Base-by-base conservation (phyloP, 1,140 invertebrate species). In the Oreohelix idahoensis region DNA sequence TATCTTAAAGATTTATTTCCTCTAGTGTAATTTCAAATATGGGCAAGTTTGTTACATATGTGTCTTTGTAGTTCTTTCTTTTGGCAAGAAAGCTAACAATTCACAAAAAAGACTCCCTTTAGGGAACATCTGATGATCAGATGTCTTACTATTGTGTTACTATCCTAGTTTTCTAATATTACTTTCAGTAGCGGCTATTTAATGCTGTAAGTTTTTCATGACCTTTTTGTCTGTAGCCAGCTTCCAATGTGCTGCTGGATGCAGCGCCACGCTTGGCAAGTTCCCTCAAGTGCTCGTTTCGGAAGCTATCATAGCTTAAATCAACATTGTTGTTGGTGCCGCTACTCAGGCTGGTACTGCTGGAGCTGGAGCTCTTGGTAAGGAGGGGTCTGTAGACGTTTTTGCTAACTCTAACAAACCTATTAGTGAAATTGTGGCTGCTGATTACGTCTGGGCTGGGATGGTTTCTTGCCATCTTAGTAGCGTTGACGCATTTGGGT, bases 241-340 rank as follows among this genome's bases (percentile, higher is more conserved):
- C 77, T 32, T 79, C 77, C 32, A 79, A 39, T 26, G 77, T 79
- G n/a, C 77, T 79, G 58, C 77, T 79, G 36, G 77, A 79, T 13
- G 77, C 77, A 10, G 77, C 77, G 15, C 77, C 53, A 4, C 45
- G 51, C 17, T 10, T 66, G 53, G 77, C 77, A n/a, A 66, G 53
- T 35, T 79, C 77, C 13, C 77, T 20, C 36, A 79, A 35, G 39
- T 79, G 77, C 36, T 79, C 77, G 36, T 79, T 79, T 8, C 51
- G 29, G 58, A 79, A 79, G 26, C 77, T 79, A n/a, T 79, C 77
- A 29, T 79, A 79, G 36, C 77, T 79, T 29, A 79, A n/a, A 29
- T 79, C 77, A 8, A 53, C 15, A 32, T 77, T 77, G n/a, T 77
- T 32, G 45, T 77, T 49, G 51, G 26, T 29, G 49, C 15, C 11